Evolutionary conservation across 2,113 vertebrate species (phyloP).

Genomic region (Bombycilla garrulus): DNA sequence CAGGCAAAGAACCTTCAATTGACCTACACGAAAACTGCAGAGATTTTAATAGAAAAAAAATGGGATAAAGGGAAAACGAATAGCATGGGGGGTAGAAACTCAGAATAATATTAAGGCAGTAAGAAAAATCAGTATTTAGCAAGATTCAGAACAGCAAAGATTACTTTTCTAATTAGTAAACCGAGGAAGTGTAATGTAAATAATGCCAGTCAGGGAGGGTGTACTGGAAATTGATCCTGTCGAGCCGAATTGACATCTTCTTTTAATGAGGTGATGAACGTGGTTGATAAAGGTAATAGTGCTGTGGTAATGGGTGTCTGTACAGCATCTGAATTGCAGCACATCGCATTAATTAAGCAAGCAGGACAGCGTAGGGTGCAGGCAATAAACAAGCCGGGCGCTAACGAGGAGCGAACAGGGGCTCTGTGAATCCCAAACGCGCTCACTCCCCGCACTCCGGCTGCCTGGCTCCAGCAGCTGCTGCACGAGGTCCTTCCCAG

Average conservation of each 20-base stretch:
- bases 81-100: neutral
- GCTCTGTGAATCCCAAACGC: neutral
- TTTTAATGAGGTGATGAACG: constrained; percentile 15
- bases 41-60: neutral
- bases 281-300: neutral
- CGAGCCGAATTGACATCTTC: neutral
- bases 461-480: neutral
- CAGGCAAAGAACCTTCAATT: neutral
- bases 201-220: neutral
- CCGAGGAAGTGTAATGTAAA: neutral
- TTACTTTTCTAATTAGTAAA: neutral
- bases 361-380: neutral
- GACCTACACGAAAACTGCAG: neutral
- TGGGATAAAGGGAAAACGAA: neutral
- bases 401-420: fast-evolving
- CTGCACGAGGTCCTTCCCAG: fast-evolving
- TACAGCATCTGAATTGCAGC: neutral
- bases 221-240: neutral
- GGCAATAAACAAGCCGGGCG: neutral
- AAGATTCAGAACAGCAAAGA: neutral
- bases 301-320: neutral
- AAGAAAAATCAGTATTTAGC: neutral
- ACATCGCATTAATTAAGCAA: neutral
- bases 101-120: neutral
- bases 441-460: fast-evolving